Base-by-base conservation (phyloP, 2,888 invertebrate genomes). In the Sminthurides aquaticus region DNA sequence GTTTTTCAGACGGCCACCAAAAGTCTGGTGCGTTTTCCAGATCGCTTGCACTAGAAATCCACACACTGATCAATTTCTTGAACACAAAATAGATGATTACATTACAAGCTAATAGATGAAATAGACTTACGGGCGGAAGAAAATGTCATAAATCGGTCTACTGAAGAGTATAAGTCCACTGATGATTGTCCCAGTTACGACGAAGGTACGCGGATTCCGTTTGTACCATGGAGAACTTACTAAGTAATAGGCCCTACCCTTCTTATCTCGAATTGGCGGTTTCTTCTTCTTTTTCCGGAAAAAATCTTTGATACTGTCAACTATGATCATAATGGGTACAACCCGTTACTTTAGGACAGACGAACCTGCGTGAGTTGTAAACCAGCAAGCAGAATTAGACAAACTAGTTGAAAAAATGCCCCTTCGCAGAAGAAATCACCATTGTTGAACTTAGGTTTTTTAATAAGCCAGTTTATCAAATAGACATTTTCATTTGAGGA, bases 111-210 rank as follows among this genome's bases (percentile, higher is more conserved):
- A 54, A 28, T 2, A 1, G 18, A 20, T 1, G 22, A 20, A 15
- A 2, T 27, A 22, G 11, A 57, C 22, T 59, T 63, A 69, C 69
- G 49, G 48, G 3, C 22, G 20, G 34, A 86, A 76, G 75, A 86
- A 85, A 1, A 82, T 78, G 76, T 88, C 87, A 81, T 88, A 90
- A 26, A 90, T 77, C 0, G 87, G 87, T 72, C 84, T 85, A 0
- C 89, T 88, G 75, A 87, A 89, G 64, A 89, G 82, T 22, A 85
- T 75, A 1, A 83, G 76, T 5, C 87, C 63, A 1, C 81, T 82
- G 8, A 68, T 15, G 3, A 68, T 55, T 0, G 82, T 54, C 1
- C 81, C 76, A 0, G 85, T 79, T 52, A 70, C 65, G n/a, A 71
- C 28, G 26, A 65, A 64, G 26, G 20, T 15, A 48, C 57, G 28